Conservation (phyloP, 64 coral and sea anemone genomes). For the Orbicella faveolata region DNA sequence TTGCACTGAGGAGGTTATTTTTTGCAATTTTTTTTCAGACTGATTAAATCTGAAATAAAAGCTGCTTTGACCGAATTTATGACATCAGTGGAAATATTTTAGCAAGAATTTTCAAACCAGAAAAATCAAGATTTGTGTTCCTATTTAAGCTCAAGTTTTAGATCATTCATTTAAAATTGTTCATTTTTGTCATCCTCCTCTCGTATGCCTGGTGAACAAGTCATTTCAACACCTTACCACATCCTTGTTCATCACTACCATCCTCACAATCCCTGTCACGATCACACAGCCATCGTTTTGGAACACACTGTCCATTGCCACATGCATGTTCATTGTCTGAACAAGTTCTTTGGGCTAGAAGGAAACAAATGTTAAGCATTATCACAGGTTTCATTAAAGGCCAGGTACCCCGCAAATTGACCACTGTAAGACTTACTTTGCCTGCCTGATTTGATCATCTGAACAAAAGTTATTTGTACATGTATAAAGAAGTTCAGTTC, state of each 20-base stretch:
- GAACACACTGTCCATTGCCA: slow-evolving; percentile 69
- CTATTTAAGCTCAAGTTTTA: neutral
- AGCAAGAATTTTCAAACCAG: neutral
- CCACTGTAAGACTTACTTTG: no score
- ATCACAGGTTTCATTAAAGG: no score
- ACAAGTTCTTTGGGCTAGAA: neutral
- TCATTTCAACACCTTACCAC: slow-evolving; percentile 59
- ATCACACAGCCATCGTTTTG: slow-evolving; percentile 80
- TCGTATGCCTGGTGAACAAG: slow-evolving; percentile 9
- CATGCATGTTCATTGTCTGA: slow-evolving; percentile 47
- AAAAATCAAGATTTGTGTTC: neutral
- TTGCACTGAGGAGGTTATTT: no score
- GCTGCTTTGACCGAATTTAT: neutral
- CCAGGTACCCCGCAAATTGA: no score
- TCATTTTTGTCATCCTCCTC: neutral
- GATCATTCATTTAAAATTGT: neutral
- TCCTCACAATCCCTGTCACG: slow-evolving; percentile 67
- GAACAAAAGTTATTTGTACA: no score
- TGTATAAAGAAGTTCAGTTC: no score
- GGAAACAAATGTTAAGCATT: neutral
- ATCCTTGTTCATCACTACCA: slow-evolving; percentile 62
- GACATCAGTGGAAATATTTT: neutral
- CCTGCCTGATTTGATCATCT: no score
- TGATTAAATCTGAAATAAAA: neutral
- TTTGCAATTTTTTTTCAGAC: neutral